A percentile compares a stretch with the other conserved stretches of the same genome.
Evolutionary conservation across 2,113 vertebrate genomes (phyloP).

Genomic region (Otolemur garnettii): DNA sequence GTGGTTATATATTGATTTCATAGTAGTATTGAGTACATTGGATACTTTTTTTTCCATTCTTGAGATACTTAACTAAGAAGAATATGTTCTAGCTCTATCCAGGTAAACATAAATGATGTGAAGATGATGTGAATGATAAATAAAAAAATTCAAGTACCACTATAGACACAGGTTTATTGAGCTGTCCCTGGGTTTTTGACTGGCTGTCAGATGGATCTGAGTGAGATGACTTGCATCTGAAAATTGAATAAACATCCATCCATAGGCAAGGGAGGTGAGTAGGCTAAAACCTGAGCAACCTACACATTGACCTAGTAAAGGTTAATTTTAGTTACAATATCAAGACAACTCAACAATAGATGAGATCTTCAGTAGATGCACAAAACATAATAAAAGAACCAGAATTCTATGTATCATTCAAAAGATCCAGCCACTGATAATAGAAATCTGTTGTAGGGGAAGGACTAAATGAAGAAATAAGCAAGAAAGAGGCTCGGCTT

Average conservation of each 20-base stretch:
- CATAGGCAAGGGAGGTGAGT: not conserved
- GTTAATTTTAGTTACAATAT: not conserved
- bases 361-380: not conserved
- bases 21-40: no score
- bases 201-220: not conserved
- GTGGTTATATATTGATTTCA: no score
- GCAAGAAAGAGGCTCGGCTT: not conserved
- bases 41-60: no score
- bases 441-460: not conserved
- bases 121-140: no score
- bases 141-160: not conserved
- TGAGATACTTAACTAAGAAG: no score
- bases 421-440: not conserved
- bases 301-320: not conserved
- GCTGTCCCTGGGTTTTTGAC: not conserved
- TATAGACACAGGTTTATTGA: not conserved
- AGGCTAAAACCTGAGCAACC: not conserved
- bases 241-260: slow-evolving; percentile 2
- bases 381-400: slow-evolving; percentile 10
- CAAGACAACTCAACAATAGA: not conserved
- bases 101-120: no score
- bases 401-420: not conserved
- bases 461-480: not conserved
- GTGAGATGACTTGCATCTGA: not conserved
- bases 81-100: no score